Evolutionary conservation across 2,888 invertebrate genomes (phyloP), one percentile per base, ranked within the genome.

Genomic region (Apotomis capreana): DNA sequence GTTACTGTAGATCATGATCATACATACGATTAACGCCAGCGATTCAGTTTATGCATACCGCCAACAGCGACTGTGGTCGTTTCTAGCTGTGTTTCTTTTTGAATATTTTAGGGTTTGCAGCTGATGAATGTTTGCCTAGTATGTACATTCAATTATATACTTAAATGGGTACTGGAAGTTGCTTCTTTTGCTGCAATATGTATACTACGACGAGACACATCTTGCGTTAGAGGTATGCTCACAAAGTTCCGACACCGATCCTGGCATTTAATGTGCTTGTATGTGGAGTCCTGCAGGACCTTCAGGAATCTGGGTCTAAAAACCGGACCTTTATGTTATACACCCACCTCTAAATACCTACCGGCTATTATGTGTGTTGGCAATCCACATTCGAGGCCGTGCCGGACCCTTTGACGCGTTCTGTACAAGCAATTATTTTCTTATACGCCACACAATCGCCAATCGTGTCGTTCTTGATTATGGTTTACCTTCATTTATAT

Each of bases 401-500:
- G 79, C 80, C 82, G 79, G 80, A 76, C 70, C 78, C 83, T 82
- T 85, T 84, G 82, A 79, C 79, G 83, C 79, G 80, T 76, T 80
- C 80, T 81, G 78, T 80, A 81, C 79, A 79, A 81, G 78, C 84
- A 84, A 86, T 86, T 86, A 84, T 79, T 82, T 87, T 87, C 80
- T 86, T 88, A 78, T 78, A 70, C 72, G 55, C 67, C 63, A 55
- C 55, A 65, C 69, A 69, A 73, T 69, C 69, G 69, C 46, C 69
- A 80, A 82, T 79, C 77, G 75, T 80, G 78, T 78, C 78, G 77
- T 74, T 75, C 74, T 74, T 74, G 73, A 76, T 76, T 69, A 74
- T 69, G 65, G 73, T 68, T 68, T 75, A 73, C 74, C 74, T 74
- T 64, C 71, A 76, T 77, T 76, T 77, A 76, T 76, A 76, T 75